Evolutionary conservation across 2,888 invertebrate genomes (phyloP).

Genomic region (Pristionchus japonicus): DNA sequence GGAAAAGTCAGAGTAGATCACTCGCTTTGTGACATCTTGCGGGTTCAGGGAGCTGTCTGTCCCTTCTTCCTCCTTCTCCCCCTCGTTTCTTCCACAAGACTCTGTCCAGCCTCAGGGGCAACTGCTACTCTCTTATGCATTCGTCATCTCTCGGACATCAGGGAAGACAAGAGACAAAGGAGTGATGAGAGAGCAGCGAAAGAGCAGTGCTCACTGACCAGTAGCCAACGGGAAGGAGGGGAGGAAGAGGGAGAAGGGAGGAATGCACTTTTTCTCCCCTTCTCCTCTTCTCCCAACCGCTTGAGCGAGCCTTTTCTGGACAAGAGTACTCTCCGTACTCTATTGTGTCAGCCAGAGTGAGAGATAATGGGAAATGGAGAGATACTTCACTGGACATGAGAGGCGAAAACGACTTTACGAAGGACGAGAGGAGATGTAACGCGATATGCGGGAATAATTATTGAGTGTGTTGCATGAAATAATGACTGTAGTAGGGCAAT

Average conservation of each 20-base stretch:
- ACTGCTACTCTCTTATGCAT: not conserved
- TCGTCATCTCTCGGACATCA: not conserved
- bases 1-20: not conserved
- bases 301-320: slow-evolving; percentile 8
- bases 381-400: too few relatives aligned
- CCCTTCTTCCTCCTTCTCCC: not conserved
- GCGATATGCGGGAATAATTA: not conserved
- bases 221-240: not conserved
- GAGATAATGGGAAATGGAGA: too few relatives aligned
- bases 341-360: too few relatives aligned
- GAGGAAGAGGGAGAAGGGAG: slow-evolving; percentile 36
- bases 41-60: not conserved
- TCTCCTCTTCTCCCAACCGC: not conserved
- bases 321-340: too few relatives aligned
- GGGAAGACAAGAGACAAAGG: not conserved
- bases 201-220: slow-evolving; percentile 6
- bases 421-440: not conserved
- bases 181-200: not conserved
- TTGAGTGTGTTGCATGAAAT: not conserved
- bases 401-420: slow-evolving; percentile 23
- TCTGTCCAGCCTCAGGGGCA: not conserved
- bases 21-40: not conserved
- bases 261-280: slow-evolving; percentile 46
- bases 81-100: not conserved
- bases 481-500: not conserved